Percentiles rank a stretch among this genome's conserved stretches.
These are phyloP conservation scores for Prorops nasuta DNA, from an alignment of 1,140 invertebrate genomes.

Conservation along the genomic window DNA sequence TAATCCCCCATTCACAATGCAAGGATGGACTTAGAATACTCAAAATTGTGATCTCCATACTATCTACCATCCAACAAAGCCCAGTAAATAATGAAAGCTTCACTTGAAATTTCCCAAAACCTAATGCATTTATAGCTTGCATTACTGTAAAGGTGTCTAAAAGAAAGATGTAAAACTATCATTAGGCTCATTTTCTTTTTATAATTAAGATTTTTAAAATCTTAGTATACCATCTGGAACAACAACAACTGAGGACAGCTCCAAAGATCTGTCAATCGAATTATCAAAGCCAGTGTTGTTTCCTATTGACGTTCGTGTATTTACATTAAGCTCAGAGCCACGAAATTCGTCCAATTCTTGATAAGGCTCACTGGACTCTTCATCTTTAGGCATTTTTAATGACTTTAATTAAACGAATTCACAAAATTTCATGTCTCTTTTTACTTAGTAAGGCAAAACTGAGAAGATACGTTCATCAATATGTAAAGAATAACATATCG, in stretches of 20 bases:
- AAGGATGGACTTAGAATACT: slow-evolving; percentile 90
- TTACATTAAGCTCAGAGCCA: slow-evolving; percentile 40
- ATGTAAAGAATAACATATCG: no score
- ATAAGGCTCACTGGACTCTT: slow-evolving; percentile 39
- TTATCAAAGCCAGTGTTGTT: slow-evolving; percentile 31
- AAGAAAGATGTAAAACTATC: slow-evolving; percentile 17
- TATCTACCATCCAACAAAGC: slow-evolving; percentile 95
- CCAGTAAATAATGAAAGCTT: slow-evolving; percentile 84
- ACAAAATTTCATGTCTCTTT: no score
- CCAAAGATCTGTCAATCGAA: slow-evolving; percentile 63
- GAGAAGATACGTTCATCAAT: no score
- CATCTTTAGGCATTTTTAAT: slow-evolving; percentile 32
- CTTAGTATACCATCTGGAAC: slow-evolving; percentile 71
- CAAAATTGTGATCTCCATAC: slow-evolving; percentile 98
- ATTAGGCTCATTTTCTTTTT: background rate
- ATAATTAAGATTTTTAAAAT: slow-evolving; percentile 1
- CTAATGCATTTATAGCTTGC: slow-evolving; percentile 92
- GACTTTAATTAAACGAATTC: background rate
- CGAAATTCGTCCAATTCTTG: slow-evolving; percentile 41
- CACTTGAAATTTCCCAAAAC: slow-evolving; percentile 95
- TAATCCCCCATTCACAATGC: slow-evolving; percentile 91
- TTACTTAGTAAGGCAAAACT: no score
- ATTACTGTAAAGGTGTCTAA: slow-evolving; percentile 91
- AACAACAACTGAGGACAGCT: slow-evolving; percentile 78
- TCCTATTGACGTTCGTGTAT: slow-evolving; percentile 17